A percentile compares a stretch with the other conserved stretches of the same genome.
Conservation (phyloP, 1,140 invertebrate species). For the Lasaia peninsularis region DNA sequence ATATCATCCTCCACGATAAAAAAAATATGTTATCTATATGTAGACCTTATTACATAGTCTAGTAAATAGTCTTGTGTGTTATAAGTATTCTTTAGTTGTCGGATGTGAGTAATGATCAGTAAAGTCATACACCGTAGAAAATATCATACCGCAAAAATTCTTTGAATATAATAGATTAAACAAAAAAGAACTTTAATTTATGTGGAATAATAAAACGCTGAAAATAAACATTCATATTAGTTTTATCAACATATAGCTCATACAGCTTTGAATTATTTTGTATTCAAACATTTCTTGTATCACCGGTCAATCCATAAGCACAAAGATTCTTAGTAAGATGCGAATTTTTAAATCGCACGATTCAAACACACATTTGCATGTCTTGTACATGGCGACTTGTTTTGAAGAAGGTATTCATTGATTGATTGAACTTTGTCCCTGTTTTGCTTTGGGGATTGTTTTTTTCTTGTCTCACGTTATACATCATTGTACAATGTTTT, state of each 20-base stretch:
- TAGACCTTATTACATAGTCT: no score
- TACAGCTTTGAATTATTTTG: background rate
- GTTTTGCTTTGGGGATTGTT: conserved; percentile 15
- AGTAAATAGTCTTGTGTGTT: no score
- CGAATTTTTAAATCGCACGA: conserved; percentile 19
- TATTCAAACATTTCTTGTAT: conserved; percentile 8
- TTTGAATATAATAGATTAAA: no score
- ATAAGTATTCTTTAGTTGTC: no score
- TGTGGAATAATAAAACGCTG: no score
- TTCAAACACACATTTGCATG: conserved; percentile 19
- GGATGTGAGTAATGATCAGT: no score
- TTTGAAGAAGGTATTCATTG: conserved; percentile 6
- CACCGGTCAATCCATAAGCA: conserved; percentile 7
- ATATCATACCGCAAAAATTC: no score
- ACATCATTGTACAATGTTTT: conserved; percentile 16
- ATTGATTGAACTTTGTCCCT: conserved; percentile 17
- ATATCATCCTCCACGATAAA: no score
- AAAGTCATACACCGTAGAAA: no score
- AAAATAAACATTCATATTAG: background rate
- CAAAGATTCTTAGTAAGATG: background rate
- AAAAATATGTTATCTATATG: no score
- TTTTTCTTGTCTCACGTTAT: conserved; percentile 8
- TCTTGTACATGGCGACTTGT: conserved; percentile 17
- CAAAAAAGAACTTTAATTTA: no score
- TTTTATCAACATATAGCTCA: background rate